Conservation (phyloP, 2,888 invertebrate genomes). For the Trichogramma dendrolimi region DNA sequence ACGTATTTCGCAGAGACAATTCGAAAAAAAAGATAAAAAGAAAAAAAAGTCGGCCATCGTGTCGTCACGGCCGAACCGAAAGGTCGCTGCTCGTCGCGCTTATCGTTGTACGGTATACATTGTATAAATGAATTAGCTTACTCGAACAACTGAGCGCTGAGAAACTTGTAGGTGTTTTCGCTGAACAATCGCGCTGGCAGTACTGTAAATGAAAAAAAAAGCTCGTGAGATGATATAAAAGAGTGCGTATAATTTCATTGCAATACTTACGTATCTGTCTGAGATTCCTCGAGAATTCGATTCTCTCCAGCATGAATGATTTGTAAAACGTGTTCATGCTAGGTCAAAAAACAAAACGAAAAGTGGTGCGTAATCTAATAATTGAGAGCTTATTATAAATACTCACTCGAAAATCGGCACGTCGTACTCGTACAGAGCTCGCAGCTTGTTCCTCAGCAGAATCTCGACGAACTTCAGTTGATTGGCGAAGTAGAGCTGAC, state of each 20-base stretch:
- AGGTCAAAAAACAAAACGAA: background rate
- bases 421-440: background rate
- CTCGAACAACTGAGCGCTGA: constrained; percentile 17
- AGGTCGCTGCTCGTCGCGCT: background rate
- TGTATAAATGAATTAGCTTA: constrained; percentile 3
- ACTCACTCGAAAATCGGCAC: constrained; percentile 20
- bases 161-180: constrained; percentile 16
- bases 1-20: background rate
- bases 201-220: constrained; percentile 10
- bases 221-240: background rate
- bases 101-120: background rate
- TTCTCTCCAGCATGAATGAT: constrained; percentile 6
- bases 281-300: constrained; percentile 6
- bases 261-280: constrained; percentile 15
- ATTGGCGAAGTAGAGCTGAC: constrained; percentile 7
- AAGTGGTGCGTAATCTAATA: background rate
- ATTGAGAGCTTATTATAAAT: background rate
- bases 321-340: constrained; percentile 16
- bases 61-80: too few species aligned
- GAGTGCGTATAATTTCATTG: background rate
- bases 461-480: background rate
- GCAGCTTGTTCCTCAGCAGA: constrained; percentile 4
- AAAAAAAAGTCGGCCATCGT: background rate
- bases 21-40: background rate
- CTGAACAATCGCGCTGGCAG: constrained; percentile 15